phyloP scores from a whole-genome alignment of 2,113 vertebrate genomes.

The Himantopus leucocephalus region DNA sequence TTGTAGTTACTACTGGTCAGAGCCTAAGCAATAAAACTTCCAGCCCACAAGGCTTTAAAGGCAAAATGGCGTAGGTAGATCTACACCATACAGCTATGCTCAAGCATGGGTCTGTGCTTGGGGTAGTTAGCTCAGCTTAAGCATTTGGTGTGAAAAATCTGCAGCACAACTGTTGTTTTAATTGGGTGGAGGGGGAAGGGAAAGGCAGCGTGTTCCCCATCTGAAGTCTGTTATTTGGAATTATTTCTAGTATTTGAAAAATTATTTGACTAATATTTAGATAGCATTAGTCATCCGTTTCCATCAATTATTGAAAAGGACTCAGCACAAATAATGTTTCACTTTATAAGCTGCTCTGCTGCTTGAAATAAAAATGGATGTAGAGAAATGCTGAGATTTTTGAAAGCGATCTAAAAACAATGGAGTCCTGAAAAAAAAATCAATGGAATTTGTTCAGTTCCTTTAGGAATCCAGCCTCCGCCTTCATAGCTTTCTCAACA shows the following conservation, averaged over 20 bases:
- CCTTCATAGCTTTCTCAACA: constrained; percentile 25
- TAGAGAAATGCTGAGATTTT: background rate
- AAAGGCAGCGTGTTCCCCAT: accelerated
- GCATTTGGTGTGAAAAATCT: background rate
- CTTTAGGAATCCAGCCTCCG: background rate
- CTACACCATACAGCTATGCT: background rate
- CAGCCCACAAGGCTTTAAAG: background rate
- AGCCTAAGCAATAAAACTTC: background rate
- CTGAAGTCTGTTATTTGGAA: background rate
- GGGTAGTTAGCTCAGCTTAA: background rate
- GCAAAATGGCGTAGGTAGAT: background rate
- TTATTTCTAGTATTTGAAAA: background rate
- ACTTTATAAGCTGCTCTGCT: background rate
- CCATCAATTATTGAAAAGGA: background rate
- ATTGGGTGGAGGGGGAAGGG: background rate
- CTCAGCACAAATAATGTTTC: background rate
- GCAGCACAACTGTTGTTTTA: background rate
- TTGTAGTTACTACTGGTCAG: background rate
- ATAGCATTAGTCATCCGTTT: background rate
- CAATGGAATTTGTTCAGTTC: background rate
- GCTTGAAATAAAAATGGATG: background rate
- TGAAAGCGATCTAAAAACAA: background rate
- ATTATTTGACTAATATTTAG: background rate
- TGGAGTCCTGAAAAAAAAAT: background rate
- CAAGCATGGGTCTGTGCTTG: background rate